Base-by-base conservation (phyloP, 2,888 invertebrate genomes). In the Serripes groenlandicus region DNA sequence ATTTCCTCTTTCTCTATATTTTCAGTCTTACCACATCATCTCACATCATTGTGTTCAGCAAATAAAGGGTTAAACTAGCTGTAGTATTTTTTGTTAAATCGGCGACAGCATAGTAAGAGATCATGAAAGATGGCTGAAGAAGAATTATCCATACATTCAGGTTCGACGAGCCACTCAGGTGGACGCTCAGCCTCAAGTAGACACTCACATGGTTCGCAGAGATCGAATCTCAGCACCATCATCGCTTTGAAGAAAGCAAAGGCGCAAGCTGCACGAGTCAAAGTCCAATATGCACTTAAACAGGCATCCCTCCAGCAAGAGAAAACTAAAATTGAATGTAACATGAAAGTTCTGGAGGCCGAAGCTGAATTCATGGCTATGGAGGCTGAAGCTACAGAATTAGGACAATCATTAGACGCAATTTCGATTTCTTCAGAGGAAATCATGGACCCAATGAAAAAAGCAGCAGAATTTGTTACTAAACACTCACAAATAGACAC, bases 11-110 rank as follows among this genome's bases (percentile, higher is more conserved):
- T n/a, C n/a, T 26, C 18, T 58, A 28, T 58, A n/a, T 58, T 58
- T 58, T 58, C 58, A 58, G 58, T 58, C 7, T 58, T 58, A 58
- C 58, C 58, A 26, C 26, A 58, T n/a, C n/a, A n/a, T n/a, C n/a
- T 15, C 3, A 58, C 28, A 23, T 3, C 58, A 58, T 3, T 58
- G 28, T n/a, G n/a, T n/a, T n/a, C n/a, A n/a, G n/a, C n/a, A n/a
- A n/a, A n/a, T n/a, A n/a, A 58, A 58, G 4, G 58, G 9, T 58
- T 26, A 58, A 58, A 26, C 58, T 58, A 4, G 58, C 58, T 58
- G 9, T 58, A 26, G 58, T 58, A 28, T 7, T 58, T 7, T 58
- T 3, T n/a, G 3, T 58, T 7, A 58, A 23, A 7, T 28, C 28
- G n/a, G n/a, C n/a, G n/a, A 58, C 58, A 26, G 58, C n/a, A 58